Evolutionary conservation across 2,888 invertebrate species (phyloP), one percentile per base, ranked within the genome.

Genomic region (Lepidonotus clava): DNA sequence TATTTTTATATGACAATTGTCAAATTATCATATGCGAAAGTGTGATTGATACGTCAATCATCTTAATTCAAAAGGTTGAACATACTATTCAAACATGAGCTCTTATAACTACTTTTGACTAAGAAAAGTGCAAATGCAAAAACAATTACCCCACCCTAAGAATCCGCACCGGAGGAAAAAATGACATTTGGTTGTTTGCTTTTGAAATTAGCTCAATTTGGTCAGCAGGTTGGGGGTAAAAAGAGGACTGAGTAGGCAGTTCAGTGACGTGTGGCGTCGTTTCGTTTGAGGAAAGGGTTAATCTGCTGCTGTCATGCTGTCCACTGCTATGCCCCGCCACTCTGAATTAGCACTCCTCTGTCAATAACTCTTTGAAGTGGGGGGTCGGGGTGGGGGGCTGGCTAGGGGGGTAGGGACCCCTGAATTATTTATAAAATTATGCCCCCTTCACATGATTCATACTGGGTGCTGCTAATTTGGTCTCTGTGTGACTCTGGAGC

Each of bases 391-490:
- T 5, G 61, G 2, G 61, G n/a, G n/a, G n/a, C 24, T 28, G 61
- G 61, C 11, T 2, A 4, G 11, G 28, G 28, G 61, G 61, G 61
- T 24, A 1, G 2, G 61, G 28, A 61, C 28, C 28, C n/a, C n/a
- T 61, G 61, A 61, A 61, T 61, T 61, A 61, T 61, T 61, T 61
- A 61, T 61, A 28, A 61, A 61, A 61, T 61, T 32, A 61, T 61
- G 61, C 61, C 61, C n/a, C n/a, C 24, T 61, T 61, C 61, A 61
- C 61, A 61, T 61, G 61, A 61, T 28, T 61, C 61, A 61, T 61
- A 61, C 24, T 61, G 24, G 61, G 61, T 11, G 24, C 61, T 61
- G 61, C 61, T 61, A 61, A 61, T 61, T 53, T 61, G 61, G n/a
- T n/a, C n/a, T n/a, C n/a, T n/a, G n/a, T n/a, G n/a, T n/a, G n/a